Percentiles rank a stretch among this genome's conserved stretches.
Evolutionary conservation across 2,888 invertebrate species (phyloP).

Genomic region (Notodonta dromedarius): DNA sequence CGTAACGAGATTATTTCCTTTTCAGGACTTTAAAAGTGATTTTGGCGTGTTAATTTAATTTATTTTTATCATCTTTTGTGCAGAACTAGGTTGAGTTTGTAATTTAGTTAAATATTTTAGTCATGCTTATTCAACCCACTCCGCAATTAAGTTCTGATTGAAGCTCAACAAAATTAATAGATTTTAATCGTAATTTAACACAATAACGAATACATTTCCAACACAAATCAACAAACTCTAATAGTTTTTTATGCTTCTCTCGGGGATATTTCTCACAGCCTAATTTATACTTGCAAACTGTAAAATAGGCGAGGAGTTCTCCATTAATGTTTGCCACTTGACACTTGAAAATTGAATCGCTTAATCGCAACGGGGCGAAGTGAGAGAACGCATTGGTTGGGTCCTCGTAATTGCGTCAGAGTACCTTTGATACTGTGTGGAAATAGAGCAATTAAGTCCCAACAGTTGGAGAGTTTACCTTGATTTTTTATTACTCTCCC

Average conservation of each 20-base stretch:
- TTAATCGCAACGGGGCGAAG: conserved; percentile 60
- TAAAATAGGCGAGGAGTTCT: conserved; percentile 56
- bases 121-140: no score
- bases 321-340: conserved; percentile 68
- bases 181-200: no score
- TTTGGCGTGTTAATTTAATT: conserved; percentile 19
- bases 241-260: not conserved
- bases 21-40: not conserved
- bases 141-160: not conserved
- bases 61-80: not conserved
- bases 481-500: conserved; percentile 52
- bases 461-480: conserved; percentile 52
- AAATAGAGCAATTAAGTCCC: conserved; percentile 61
- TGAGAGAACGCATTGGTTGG: conserved; percentile 59
- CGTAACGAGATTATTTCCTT: not conserved
- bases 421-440: conserved; percentile 64
- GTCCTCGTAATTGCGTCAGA: conserved; percentile 60
- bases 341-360: conserved; percentile 65
- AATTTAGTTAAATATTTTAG: no score
- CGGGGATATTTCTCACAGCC: conserved; percentile 41
- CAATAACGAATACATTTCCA: conserved; percentile 1
- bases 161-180: not conserved
- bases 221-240: conserved; percentile 15
- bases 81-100: no score
- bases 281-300: conserved; percentile 47